A percentile compares a stretch with the other conserved stretches of the same genome.
These are phyloP conservation scores for Pseudomyrmex sp. DNA, from an alignment of 1,140 invertebrate species.

Conservation along the genomic window DNA sequence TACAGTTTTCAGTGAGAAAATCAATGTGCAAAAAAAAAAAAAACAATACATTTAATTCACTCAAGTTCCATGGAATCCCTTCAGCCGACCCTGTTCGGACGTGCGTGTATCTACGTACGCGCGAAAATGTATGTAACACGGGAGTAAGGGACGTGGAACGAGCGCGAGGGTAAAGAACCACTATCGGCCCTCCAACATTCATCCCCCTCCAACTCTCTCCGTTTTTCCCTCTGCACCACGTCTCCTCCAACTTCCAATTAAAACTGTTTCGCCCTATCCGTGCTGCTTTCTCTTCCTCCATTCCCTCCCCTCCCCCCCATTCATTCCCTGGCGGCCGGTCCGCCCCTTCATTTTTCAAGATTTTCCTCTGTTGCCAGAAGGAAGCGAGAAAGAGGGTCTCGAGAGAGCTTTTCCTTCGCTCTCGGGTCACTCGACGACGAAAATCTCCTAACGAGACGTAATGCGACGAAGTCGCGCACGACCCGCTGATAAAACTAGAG, in stretches of 20 bases:
- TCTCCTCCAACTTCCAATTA: conserved; percentile 75
- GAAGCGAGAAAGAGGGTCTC: conserved; percentile 34
- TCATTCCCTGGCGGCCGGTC: neutral
- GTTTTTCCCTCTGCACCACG: conserved; percentile 25
- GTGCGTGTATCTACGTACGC: conserved; percentile 32
- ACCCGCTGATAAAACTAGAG: conserved; percentile 20
- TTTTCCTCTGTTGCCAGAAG: conserved; percentile 69
- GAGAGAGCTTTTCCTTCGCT: conserved; percentile 50
- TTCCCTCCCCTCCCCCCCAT: conserved; percentile 5
- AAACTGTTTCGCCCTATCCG: conserved; percentile 75
- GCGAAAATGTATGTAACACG: conserved; percentile 66
- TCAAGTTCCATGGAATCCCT: neutral
- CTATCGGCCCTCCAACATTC: conserved; percentile 47
- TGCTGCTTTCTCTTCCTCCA: conserved; percentile 32
- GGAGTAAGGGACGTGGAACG: conserved; percentile 60
- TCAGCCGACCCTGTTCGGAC: conserved; percentile 22
- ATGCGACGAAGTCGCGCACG: conserved; percentile 31
- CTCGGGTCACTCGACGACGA: conserved; percentile 63
- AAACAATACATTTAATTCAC: neutral
- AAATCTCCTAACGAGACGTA: conserved; percentile 70
- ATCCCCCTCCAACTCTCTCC: neutral
- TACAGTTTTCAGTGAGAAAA: no score
- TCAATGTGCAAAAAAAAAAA: neutral
- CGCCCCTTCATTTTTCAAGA: conserved; percentile 74
- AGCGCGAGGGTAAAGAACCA: conserved; percentile 66